Percentiles rank a stretch among this genome's conserved stretches.
Evolutionary conservation across 2,888 invertebrate species (phyloP).

Genomic region (Lithophane socia): DNA sequence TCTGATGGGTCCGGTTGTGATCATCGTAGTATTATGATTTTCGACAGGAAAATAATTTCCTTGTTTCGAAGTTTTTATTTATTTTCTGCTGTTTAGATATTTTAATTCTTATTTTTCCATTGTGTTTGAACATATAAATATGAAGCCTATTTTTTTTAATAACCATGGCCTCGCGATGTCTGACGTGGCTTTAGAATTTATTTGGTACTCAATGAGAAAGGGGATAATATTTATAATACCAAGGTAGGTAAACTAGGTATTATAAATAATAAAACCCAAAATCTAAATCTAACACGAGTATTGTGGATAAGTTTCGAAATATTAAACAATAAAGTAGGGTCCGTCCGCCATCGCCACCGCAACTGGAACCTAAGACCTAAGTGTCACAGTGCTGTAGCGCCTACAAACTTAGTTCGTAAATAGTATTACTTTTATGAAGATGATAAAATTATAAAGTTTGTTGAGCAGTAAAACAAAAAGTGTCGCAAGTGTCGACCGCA

Average conservation of each 20-base stretch:
- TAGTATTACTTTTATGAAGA: constrained; percentile 10
- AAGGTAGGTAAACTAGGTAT: not conserved
- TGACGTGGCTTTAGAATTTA: not conserved
- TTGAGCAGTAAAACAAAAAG: constrained; percentile 15
- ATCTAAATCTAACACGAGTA: constrained; percentile 7
- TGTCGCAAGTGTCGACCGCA: constrained; percentile 6
- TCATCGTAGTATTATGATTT: not conserved
- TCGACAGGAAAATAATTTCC: not conserved
- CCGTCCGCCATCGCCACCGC: constrained; percentile 21
- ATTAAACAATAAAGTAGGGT: constrained; percentile 42
- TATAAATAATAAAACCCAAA: constrained; percentile 28
- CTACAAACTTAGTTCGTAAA: constrained; percentile 22
- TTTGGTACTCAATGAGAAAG: not conserved
- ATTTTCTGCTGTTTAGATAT: not conserved
- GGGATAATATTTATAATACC: constrained; percentile 18
- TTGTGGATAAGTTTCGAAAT: constrained; percentile 33
- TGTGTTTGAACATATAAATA: not conserved
- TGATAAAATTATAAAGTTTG: not conserved
- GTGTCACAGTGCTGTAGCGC: not conserved
- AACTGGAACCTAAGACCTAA: constrained; percentile 27
- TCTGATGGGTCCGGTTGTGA: not conserved
- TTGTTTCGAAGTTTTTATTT: not conserved
- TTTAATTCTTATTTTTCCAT: not conserved
- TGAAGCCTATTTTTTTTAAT: not conserved
- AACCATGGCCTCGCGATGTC: not conserved